phyloP scores from a whole-genome alignment of 2,797 vertebrate genomes.

The Malurus splendens region DNA sequence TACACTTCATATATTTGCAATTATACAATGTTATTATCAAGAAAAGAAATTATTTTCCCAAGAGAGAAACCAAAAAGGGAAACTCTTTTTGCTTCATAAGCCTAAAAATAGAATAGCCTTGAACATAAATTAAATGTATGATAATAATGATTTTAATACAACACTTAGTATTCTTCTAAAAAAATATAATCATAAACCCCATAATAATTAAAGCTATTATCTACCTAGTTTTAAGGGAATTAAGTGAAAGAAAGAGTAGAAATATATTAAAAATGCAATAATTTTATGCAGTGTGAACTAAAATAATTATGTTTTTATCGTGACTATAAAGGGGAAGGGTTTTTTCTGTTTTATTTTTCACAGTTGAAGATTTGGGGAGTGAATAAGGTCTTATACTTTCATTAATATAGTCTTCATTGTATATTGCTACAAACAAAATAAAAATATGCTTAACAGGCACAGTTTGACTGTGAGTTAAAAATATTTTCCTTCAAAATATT shows the following conservation, averaged over 20 bases:
- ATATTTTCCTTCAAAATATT: slow-evolving; percentile 14
- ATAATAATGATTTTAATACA: not conserved
- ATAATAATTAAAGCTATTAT: not conserved
- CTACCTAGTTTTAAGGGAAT: not conserved
- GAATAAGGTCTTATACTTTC: not conserved
- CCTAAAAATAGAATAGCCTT: not conserved
- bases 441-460: not conserved
- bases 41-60: not conserved
- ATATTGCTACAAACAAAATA: not conserved
- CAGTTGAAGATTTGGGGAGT: not conserved
- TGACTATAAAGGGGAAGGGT: accelerated
- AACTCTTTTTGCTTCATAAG: not conserved
- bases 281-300: not conserved
- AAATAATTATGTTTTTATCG: not conserved
- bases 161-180: not conserved
- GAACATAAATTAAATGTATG: not conserved
- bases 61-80: not conserved
- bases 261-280: not conserved
- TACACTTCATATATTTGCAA: not conserved
- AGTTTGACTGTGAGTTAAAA: not conserved
- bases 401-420: not conserved
- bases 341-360: not conserved
- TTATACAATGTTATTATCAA: not conserved
- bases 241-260: not conserved
- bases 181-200: not conserved